phyloP scores from a whole-genome alignment of 2,888 invertebrate genomes.

The Pachymerium ferrugineum region DNA sequence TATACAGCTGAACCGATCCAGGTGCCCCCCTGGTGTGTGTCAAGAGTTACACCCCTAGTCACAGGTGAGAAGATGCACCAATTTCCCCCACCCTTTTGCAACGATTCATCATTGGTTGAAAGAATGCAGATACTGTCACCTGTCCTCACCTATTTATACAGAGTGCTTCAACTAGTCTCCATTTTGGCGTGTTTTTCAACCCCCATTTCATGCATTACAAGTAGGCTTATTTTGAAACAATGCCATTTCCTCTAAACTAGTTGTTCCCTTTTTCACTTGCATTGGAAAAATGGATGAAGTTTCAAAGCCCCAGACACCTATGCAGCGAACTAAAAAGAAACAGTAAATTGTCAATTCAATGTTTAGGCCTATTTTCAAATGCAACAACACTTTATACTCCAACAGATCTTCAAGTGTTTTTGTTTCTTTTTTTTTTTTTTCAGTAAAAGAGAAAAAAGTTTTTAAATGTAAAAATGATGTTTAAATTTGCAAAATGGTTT shows the following conservation, averaged over 20 bases:
- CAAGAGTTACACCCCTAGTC: no score
- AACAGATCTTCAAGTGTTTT: neutral
- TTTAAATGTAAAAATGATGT: slow-evolving; percentile 13
- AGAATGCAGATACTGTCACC: no score
- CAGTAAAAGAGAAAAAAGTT: neutral
- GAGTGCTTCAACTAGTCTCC: neutral
- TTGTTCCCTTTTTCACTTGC: neutral
- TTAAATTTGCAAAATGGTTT: neutral
- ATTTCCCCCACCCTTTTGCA: no score
- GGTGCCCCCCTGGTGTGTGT: no score
- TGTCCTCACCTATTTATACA: no score
- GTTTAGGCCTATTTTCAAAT: neutral
- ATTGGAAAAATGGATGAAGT: neutral
- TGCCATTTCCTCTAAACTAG: neutral
- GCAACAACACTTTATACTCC: neutral
- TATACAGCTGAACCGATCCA: no score
- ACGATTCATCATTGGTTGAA: no score
- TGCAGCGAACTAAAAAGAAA: no score
- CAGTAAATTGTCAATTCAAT: neutral
- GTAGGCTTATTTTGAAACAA: slow-evolving; percentile 4
- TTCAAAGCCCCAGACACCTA: neutral
- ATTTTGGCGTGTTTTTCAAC: neutral
- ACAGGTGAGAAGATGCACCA: no score
- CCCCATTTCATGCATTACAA: slow-evolving; percentile 4
- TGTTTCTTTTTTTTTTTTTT: neutral